phyloP scores from a whole-genome alignment of 2,797 vertebrate genomes.

The Lates japonicus region DNA sequence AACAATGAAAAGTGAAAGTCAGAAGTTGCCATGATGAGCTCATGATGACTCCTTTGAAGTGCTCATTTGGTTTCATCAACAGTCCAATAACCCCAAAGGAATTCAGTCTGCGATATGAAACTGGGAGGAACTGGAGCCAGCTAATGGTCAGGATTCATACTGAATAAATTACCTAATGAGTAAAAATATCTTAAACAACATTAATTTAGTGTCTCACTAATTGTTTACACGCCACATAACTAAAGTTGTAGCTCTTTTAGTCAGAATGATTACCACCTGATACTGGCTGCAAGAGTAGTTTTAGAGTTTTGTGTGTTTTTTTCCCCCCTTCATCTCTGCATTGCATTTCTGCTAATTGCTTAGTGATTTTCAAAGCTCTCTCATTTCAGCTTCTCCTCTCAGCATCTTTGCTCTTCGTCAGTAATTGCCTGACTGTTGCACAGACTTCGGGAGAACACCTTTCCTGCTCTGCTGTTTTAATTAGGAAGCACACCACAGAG shows the following conservation, averaged over 20 bases:
- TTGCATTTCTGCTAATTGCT: not conserved
- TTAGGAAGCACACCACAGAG: not conserved
- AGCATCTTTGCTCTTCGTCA: constrained; percentile 20
- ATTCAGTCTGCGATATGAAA: not conserved
- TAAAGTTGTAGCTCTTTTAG: not conserved
- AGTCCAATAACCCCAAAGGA: not conserved
- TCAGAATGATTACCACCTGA: not conserved
- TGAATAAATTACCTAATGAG: not conserved
- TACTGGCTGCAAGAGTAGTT: not conserved
- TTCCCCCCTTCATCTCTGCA: not conserved
- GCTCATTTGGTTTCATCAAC: not conserved
- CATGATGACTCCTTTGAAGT: not conserved
- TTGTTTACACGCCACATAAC: not conserved
- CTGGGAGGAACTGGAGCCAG: not conserved
- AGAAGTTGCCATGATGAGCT: not conserved
- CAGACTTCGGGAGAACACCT: not conserved
- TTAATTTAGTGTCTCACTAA: not conserved
- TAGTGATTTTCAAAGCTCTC: not conserved
- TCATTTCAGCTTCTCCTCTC: not conserved
- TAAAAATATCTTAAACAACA: not conserved
- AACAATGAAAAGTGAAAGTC: not conserved
- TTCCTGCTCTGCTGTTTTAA: constrained; percentile 17
- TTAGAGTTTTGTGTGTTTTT: not conserved
- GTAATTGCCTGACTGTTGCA: not conserved
- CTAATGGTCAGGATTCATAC: not conserved